Base-by-base conservation (phyloP, 2,888 invertebrate genomes). In the Melipona bicolor region DNA sequence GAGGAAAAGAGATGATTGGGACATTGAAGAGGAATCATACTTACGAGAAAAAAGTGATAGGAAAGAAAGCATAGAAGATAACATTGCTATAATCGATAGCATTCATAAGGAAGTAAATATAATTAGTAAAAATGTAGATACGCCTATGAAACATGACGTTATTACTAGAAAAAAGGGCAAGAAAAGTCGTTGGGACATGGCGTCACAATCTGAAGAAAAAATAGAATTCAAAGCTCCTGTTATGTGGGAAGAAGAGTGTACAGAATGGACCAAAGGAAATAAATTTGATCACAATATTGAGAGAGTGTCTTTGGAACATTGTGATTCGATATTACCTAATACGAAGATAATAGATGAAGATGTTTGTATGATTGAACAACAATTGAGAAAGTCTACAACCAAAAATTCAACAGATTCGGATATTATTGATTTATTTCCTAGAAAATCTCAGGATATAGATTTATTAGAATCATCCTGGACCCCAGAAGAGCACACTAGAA, bases 181-280 rank as follows among this genome's bases (percentile, higher is more conserved):
- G 77, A 92, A 92, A 81, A 94, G 93, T 84, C 91, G 94, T 9
- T 94, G 94, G 94, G 93, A 94, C 64, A 92, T 93, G 11, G 92
- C 90, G 15, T 90, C 85, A 13, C 92, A 93, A 3, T 80, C 81
- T 0, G 92, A 91, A 0, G 92, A 91, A 0, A 91, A 91, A n/a
- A 52, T 73, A 17, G 90, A 91, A 6, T 83, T 89, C 19, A 93
- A 93, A 77, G 88, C 78, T 59, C 78, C 89, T 19, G 87, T 89
- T 27, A 87, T 88, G 83, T 91, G 91, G 91, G 91, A 91, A 32
- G 91, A 91, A 27, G 90, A 90, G 54, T 90, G 88, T n/a, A 72
- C 65, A 9, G 91, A 91, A 77, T 90, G 90, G 91, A 70, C 88
- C 15, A 91, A 88, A 43, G n/a, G 72, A n/a, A 78, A 77, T 52